Base-by-base conservation (phyloP, 2,113 vertebrate genomes). In the Trichechus manatus region DNA sequence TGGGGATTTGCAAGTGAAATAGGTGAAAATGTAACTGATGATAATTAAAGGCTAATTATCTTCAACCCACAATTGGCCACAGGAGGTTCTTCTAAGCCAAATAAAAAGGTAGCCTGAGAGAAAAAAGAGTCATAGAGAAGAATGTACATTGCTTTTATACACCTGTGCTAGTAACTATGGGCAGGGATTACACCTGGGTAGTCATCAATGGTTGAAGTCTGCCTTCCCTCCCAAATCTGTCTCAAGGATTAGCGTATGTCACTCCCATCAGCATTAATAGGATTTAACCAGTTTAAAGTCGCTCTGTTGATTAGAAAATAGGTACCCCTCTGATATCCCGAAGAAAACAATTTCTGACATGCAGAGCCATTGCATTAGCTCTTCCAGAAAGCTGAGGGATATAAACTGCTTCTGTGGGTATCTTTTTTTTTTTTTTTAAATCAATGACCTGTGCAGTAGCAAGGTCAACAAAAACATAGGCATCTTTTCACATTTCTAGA, bases 11-110 rank as follows among this genome's bases (percentile, higher is more conserved):
- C 93, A 98, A 98, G 94, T 95, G 74, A 86, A 98, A 91, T 97
- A 98, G 97, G 98, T 98, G 96, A 98, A 98, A 98, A 97, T 91
- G 64, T 87, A 98, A 98, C 97, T 19, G 81, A 96, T 96, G 97
- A 98, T 98, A 98, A 98, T 98, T 98, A 97, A 98, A 98, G 97
- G 97, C 97, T 98, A 98, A 98, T 98, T 98, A 98, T 97, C 97
- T 98, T 97, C 97, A 98, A 96, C 94, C 97, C 93, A 94, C 94
- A 97, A 97, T 98, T 86, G 97, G 97, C 97, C 98, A 97, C 94
- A 96, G 97, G 98, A 98, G 96, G 95, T 98, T 98, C 96, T 89
- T 91, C 96, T 96, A 95, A 97, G 97, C 93, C 75, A 96, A 93
- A 94, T 97, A 90, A 97, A 95, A 96, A 91, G 83, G 84, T 33